Evolutionary conservation across 2,113 vertebrate genomes (phyloP), one percentile per base, ranked within the genome.

Genomic region (Chaetorhynchus papuensis): DNA sequence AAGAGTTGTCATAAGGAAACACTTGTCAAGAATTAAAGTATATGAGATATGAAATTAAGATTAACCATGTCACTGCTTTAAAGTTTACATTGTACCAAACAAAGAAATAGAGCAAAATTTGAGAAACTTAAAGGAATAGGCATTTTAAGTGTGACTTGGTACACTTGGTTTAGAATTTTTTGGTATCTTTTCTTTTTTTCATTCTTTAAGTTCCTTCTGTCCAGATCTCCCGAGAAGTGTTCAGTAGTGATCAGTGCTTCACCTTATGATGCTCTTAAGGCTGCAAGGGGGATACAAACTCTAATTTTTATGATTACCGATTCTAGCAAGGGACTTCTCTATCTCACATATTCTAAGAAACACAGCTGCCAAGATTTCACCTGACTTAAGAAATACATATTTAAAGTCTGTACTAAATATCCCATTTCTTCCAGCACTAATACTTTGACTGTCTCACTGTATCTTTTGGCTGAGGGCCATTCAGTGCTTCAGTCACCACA

Each of bases 141-240:
- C 3, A 41, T 45, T 63, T 87, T 50, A 75, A 11, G 5, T 33
- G 42, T 84, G 9, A 41, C 19, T 52, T 64, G 1, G 1, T 57
- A 61, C 7, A 78, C 4, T 41, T 10, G 5, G 3, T 54, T 33
- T 39, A 13, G 10, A 15, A 2, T 1, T 10, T 64, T 52, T n/a
- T 61, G 3, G 4, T 42, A 4, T 47, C 1, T 60, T 60, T 41
- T 42, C 21, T 37, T 72, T 54, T 80, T 60, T 8, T n/a, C n/a
- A 15, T 50, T 60, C 4, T 70, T 59, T 26, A 88, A 57, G 45
- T 37, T 18, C 9, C 3, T 59, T 59, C 28, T 57, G 30, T 45
- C 33, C 53, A 76, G 15, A 37, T 45, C 24, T 61, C 17, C 28
- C 4, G 3, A 4, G 0, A 1, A 31, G 2, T 18, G 0, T 59